Percentiles rank a stretch among this genome's conserved stretches.
Conservation (phyloP, 2,888 invertebrate genomes). For the Erebia ligea region DNA sequence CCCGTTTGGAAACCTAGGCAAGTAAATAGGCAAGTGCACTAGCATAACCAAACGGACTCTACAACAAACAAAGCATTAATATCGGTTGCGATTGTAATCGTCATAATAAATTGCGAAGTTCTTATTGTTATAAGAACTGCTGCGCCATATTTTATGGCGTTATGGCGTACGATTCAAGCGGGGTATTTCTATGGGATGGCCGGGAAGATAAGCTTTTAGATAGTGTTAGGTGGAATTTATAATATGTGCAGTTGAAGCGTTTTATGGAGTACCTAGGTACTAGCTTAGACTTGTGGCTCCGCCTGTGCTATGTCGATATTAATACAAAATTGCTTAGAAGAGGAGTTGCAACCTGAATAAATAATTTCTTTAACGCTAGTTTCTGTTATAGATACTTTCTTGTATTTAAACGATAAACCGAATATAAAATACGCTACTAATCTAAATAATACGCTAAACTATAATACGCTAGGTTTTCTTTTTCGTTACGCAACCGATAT, state of each 20-base stretch:
- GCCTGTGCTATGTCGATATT: background rate
- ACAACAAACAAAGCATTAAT: conserved; percentile 39
- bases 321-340: background rate
- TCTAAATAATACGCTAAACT: too few relatives aligned
- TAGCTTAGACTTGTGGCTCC: background rate
- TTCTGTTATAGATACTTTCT: too few relatives aligned
- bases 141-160: conserved; percentile 40
- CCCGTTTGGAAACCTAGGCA: too few relatives aligned
- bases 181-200: conserved; percentile 33
- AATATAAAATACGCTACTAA: too few relatives aligned
- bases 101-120: conserved; percentile 42
- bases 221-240: conserved; percentile 36
- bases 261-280: conserved; percentile 18
- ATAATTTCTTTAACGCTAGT: too few relatives aligned
- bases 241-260: conserved; percentile 25
- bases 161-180: conserved; percentile 35
- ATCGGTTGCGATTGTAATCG: conserved; percentile 42
- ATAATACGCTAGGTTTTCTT: too few relatives aligned
- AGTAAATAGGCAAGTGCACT: conserved; percentile 19
- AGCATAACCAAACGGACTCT: conserved; percentile 23
- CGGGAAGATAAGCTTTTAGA: conserved; percentile 28
- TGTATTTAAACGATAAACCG: too few relatives aligned
- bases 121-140: conserved; percentile 40
- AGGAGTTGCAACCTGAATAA: background rate
- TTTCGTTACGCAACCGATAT: too few relatives aligned